Percentiles rank a stretch among this genome's conserved stretches.
Conservation (phyloP, 1,140 invertebrate species). For the Lamellibrachia luymesi region DNA sequence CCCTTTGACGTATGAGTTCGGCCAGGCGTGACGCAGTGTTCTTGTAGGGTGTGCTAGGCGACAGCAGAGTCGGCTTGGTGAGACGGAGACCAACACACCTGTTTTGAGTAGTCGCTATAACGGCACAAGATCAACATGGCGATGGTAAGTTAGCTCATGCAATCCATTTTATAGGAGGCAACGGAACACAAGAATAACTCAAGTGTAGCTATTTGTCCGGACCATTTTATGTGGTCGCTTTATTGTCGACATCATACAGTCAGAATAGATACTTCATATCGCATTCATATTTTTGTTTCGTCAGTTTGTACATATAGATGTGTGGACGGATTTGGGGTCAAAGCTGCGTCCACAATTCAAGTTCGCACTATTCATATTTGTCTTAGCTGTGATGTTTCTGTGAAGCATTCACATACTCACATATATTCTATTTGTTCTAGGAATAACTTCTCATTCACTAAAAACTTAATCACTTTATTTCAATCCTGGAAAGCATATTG, state of each 20-base stretch:
- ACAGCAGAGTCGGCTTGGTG: neutral
- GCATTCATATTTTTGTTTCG: neutral
- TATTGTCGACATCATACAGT: neutral
- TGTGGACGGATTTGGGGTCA: neutral
- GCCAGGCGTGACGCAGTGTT: neutral
- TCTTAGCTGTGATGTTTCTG: neutral
- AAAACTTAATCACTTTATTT: neutral
- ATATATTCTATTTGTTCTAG: neutral
- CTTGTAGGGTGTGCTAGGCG: neutral
- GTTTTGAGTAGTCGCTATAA: neutral
- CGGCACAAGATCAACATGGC: neutral
- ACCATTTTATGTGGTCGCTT: neutral
- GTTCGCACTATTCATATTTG: neutral
- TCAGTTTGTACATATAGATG: neutral
- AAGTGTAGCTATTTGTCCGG: neutral
- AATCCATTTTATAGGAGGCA: neutral
- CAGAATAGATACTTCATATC: neutral
- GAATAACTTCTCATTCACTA: neutral
- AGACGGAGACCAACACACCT: neutral
- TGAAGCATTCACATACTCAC: neutral
- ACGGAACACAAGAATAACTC: neutral
- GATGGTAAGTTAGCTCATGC: neutral
- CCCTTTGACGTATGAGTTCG: neutral
- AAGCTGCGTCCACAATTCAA: too few relatives aligned
- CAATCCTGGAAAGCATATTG: neutral